A percentile compares a stretch with the other conserved stretches of the same genome.
Conservation (phyloP, 2,888 invertebrate species). For the Meiosimyza platycephala region DNA sequence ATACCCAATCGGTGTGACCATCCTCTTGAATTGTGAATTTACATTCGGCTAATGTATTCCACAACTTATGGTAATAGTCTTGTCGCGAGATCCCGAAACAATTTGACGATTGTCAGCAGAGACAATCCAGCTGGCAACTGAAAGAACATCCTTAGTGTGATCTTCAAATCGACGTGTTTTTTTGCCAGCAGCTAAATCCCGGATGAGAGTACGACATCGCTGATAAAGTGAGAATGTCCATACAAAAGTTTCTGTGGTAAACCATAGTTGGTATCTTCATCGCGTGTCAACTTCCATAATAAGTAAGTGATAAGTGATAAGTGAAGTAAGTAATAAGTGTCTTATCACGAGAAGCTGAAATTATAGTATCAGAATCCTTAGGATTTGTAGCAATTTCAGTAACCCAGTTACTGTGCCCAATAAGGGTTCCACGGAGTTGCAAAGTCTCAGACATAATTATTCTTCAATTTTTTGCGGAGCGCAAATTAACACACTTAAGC, state of each 20-base stretch:
- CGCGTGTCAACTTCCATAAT: constrained; percentile 98
- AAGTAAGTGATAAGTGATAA: too few relatives aligned
- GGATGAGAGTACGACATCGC: constrained; percentile 98
- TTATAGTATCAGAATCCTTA: constrained; percentile 97
- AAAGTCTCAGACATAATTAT: constrained; percentile 87
- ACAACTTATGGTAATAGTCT: constrained; percentile 98
- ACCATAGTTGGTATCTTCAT: constrained; percentile 95
- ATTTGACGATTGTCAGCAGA: constrained; percentile 99
- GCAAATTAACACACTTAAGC: constrained; percentile 47
- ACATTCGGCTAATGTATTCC: constrained; percentile 99
- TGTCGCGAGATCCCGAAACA: constrained; percentile 98
- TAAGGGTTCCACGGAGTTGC: constrained; percentile 92
- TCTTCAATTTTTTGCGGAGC: constrained; percentile 43
- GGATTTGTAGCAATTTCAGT: constrained; percentile 99
- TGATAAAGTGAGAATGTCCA: constrained; percentile 99
- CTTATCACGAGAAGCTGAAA: constrained; percentile 97
- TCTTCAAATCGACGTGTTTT: constrained; percentile 98
- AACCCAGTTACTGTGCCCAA: constrained; percentile 99
- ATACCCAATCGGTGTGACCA: constrained; percentile 98
- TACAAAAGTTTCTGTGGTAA: constrained; percentile 94
- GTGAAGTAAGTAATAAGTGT: constrained; percentile 95
- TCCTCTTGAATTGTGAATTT: constrained; percentile 98
- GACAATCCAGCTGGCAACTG: constrained; percentile 99
- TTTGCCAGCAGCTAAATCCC: constrained; percentile 97
- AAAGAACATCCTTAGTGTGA: constrained; percentile 99